Evolutionary conservation across 2,888 invertebrate genomes (phyloP).

Genomic region (Fragum whitleyi): DNA sequence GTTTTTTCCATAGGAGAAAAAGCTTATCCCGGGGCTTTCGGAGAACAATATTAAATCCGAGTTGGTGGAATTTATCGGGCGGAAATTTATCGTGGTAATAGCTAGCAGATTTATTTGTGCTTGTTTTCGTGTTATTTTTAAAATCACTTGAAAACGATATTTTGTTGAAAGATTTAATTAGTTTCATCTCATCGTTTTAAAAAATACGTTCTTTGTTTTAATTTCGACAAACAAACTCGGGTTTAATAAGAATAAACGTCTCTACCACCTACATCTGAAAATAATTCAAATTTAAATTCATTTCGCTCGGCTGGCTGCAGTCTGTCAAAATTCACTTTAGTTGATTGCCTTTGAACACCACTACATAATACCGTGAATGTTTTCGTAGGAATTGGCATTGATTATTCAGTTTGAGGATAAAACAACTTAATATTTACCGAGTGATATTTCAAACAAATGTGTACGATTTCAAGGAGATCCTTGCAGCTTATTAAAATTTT

Average conservation of each 20-base stretch:
- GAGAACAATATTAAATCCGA: background rate
- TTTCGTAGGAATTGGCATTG: background rate
- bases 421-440: background rate
- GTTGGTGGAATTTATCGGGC: background rate
- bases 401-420: background rate
- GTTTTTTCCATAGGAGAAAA: background rate
- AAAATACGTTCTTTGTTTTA: background rate
- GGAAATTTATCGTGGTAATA: background rate
- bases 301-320: constrained; percentile 7
- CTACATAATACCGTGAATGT: background rate
- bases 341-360: constrained; percentile 3
- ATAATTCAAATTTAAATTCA: constrained; percentile 12
- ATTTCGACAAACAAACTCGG: background rate
- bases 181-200: background rate
- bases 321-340: constrained; percentile 18
- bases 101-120: background rate
- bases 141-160: background rate
- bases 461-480: background rate
- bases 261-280: background rate
- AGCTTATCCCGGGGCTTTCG: background rate
- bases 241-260: background rate
- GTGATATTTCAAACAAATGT: background rate
- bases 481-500: background rate
- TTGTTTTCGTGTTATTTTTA: background rate
- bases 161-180: background rate